phyloP scores from a whole-genome alignment of 1,140 invertebrate species.

The Hycleus cichorii region DNA sequence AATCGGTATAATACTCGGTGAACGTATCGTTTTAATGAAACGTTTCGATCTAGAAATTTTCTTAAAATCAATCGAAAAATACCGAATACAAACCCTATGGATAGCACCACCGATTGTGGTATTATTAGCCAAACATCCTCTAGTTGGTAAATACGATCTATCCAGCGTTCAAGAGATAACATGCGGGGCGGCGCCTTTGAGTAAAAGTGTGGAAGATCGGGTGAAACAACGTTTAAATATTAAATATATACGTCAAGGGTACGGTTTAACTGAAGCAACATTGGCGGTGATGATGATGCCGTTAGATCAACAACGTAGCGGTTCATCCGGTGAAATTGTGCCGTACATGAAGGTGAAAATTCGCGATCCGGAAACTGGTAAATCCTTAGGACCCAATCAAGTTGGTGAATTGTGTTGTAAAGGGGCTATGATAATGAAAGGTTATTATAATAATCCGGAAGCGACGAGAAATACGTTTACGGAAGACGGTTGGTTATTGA shows the following conservation, averaged over 20 bases:
- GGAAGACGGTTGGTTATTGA: slow-evolving; percentile 63
- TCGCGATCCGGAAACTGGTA: slow-evolving; percentile 52
- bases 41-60: slow-evolving; percentile 51
- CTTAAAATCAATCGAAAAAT: slow-evolving; percentile 17
- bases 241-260: slow-evolving; percentile 9
- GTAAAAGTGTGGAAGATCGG: slow-evolving; percentile 26
- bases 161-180: slow-evolving; percentile 37
- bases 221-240: slow-evolving; percentile 2
- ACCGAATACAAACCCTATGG: slow-evolving; percentile 6
- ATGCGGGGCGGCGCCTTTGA: slow-evolving; percentile 44
- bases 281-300: slow-evolving; percentile 7
- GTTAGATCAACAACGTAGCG: slow-evolving; percentile 2
- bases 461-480: slow-evolving; percentile 57
- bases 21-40: slow-evolving; percentile 32
- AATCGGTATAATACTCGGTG: slow-evolving; percentile 1
- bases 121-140: slow-evolving; percentile 19
- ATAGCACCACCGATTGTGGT: slow-evolving; percentile 23
- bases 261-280: slow-evolving; percentile 17
- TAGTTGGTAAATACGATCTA: slow-evolving; percentile 39
- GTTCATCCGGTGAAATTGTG: slow-evolving; percentile 35
- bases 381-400: slow-evolving; percentile 49
- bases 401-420: slow-evolving; percentile 65
- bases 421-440: slow-evolving; percentile 53
- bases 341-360: slow-evolving; percentile 52
- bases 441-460: slow-evolving; percentile 52